phyloP scores from a whole-genome alignment of 2,797 vertebrate species.

The Centroberyx gerrardi region DNA sequence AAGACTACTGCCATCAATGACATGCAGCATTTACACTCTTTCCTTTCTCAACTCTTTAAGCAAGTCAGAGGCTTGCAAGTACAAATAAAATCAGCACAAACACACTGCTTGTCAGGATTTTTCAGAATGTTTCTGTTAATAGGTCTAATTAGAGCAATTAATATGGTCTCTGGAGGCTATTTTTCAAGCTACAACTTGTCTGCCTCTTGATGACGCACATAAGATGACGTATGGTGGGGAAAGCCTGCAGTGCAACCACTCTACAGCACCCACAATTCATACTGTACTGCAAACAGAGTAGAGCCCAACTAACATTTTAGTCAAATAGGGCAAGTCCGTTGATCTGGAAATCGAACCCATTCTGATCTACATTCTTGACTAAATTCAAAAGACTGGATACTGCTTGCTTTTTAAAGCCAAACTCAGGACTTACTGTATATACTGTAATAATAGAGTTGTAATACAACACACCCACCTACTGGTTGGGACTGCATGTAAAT shows the following conservation, averaged over 20 bases:
- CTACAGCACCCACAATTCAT: too few species aligned
- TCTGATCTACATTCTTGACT: background rate
- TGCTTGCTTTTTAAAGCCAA: background rate
- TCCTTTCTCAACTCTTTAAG: background rate
- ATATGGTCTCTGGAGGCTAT: constrained; percentile 12
- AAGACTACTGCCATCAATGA: background rate
- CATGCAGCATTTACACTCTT: background rate
- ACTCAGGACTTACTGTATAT: background rate
- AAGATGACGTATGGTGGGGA: background rate
- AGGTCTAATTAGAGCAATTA: constrained; percentile 43
- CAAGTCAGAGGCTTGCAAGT: background rate
- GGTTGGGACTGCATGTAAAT: constrained; percentile 67
- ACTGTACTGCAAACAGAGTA: too few species aligned
- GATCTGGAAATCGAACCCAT: background rate
- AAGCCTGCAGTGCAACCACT: background rate
- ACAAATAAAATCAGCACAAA: constrained; percentile 13
- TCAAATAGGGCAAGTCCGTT: background rate
- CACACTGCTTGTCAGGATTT: constrained; percentile 21
- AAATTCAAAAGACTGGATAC: background rate
- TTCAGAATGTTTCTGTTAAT: constrained; percentile 29
- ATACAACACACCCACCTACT: constrained; percentile 77
- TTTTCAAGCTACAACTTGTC: constrained; percentile 26
- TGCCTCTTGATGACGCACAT: constrained; percentile 16
- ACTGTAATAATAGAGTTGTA: constrained; percentile 55
- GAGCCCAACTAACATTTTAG: background rate